Conservation (phyloP, 2,888 invertebrate genomes). For the Drosophila anomalata region DNA sequence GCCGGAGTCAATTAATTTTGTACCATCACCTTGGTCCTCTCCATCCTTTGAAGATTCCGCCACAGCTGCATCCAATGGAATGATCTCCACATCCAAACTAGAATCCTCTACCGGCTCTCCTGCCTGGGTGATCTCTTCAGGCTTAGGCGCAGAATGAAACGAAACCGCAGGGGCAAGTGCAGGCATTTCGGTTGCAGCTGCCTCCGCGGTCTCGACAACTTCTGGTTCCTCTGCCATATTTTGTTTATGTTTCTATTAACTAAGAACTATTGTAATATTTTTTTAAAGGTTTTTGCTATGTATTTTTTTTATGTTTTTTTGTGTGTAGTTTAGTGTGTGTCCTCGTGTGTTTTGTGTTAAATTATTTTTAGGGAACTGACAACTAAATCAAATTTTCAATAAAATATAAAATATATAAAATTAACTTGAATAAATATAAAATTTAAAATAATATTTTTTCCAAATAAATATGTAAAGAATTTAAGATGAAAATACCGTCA, state of each 20-base stretch:
- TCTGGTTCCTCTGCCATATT: conserved; percentile 2
- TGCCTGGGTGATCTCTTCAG: not conserved
- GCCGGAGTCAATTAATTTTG: not conserved
- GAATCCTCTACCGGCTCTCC: not conserved
- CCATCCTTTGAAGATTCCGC: not conserved
- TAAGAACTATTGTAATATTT: not conserved
- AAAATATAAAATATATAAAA: not conserved
- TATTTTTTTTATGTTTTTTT: conserved; percentile 17
- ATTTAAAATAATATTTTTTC: too few relatives aligned
- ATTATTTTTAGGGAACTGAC: not conserved
- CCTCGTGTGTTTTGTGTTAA: not conserved
- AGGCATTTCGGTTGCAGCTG: not conserved
- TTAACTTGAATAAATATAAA: too few relatives aligned
- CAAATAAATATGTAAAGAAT: not conserved
- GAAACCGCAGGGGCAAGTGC: conserved; percentile 3
- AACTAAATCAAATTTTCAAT: not conserved
- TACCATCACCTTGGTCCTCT: not conserved
- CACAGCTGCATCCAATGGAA: too few relatives aligned
- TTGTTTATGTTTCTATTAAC: conserved; percentile 1
- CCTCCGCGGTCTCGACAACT: conserved; percentile 1
- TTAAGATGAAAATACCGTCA: not conserved
- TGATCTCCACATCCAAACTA: not conserved
- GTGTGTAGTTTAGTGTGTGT: conserved; percentile 2
- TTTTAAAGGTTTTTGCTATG: conserved; percentile 2
- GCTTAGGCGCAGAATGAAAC: not conserved